Evolutionary conservation across 2,113 vertebrate species (phyloP).

Genomic region (Marcusenius ussheri): DNA sequence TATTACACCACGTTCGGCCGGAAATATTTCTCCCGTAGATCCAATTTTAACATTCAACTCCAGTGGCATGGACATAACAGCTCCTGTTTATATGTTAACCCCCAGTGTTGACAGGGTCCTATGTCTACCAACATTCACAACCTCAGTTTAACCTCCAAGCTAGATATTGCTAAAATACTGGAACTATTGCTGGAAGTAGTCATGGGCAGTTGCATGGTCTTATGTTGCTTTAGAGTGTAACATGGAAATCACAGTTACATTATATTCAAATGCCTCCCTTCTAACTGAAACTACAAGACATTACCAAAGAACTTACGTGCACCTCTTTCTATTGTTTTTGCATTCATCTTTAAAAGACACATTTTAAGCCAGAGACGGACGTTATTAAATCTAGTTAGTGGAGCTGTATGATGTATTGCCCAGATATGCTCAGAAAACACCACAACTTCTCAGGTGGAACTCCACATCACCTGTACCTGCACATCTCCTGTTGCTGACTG

Average conservation of each 20-base stretch:
- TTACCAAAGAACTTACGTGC: not conserved
- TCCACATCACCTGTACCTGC: not conserved
- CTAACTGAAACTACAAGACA: not conserved
- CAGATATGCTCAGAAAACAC: not conserved
- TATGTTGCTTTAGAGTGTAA: not conserved
- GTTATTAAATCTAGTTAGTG: not conserved
- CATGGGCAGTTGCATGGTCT: not conserved
- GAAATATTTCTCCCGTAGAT: not conserved
- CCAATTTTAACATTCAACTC: not conserved
- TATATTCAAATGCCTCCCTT: not conserved
- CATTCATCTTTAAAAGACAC: not conserved
- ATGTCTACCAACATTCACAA: not conserved
- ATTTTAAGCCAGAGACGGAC: not conserved
- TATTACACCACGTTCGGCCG: not conserved
- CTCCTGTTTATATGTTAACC: not conserved
- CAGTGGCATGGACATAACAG: not conserved
- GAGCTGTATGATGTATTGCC: not conserved
- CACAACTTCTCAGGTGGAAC: not conserved
- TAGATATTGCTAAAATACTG: not conserved
- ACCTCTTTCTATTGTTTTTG: not conserved
- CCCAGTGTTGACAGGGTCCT: not conserved
- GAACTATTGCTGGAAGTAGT: not conserved
- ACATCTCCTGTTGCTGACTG: not conserved
- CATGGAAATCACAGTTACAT: not conserved
- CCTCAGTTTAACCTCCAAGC: not conserved